Evolutionary conservation across 2,797 vertebrate genomes (phyloP).

Genomic region (Lutra lutra): DNA sequence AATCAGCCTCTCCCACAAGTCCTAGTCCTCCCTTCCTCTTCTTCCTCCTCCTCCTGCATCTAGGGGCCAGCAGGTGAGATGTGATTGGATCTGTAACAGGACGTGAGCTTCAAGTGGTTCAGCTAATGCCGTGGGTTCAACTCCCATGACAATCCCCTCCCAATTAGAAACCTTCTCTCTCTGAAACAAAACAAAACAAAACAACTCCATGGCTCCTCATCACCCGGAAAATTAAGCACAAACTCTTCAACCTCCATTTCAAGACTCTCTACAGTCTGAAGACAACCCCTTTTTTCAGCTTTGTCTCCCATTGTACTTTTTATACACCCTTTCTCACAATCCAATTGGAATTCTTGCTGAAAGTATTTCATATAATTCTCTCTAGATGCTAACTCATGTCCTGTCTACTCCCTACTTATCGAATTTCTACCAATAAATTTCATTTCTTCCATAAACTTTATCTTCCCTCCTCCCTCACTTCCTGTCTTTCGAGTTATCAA

Average conservation of each 20-base stretch:
- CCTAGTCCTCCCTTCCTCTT: background rate
- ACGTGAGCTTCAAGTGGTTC: background rate
- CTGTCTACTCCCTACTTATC: background rate
- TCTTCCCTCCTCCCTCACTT: background rate
- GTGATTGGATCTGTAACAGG: background rate
- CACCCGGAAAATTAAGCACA: conserved; percentile 14
- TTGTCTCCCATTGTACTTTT: background rate
- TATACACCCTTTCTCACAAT: background rate
- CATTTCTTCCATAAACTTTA: background rate
- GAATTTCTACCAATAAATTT: background rate
- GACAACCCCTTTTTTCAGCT: background rate
- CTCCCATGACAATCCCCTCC: background rate
- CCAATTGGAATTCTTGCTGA: background rate
- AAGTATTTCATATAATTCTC: background rate
- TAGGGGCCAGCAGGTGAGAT: background rate
- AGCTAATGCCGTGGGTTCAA: background rate
- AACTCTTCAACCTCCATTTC: background rate
- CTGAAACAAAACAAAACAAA: background rate
- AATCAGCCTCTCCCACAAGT: background rate
- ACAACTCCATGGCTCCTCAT: background rate
- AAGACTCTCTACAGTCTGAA: background rate
- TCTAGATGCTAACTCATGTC: background rate
- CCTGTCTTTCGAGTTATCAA: background rate
- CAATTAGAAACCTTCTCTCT: background rate
- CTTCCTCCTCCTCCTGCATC: background rate